Conservation (phyloP, 2,797 vertebrate genomes). For the Pelodytes ibericus region DNA sequence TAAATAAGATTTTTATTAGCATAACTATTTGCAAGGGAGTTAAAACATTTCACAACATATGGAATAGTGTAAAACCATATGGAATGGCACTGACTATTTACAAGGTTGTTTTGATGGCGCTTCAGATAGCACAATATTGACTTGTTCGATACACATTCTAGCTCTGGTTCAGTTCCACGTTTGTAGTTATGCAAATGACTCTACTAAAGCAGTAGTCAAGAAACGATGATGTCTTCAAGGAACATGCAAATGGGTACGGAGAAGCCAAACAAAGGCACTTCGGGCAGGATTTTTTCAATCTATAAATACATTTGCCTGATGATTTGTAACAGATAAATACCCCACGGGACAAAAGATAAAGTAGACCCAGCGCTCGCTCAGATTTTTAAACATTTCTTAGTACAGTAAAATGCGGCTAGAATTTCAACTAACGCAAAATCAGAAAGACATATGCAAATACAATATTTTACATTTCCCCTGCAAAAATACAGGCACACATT, state of each 20-base stretch:
- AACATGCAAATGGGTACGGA: conserved; percentile 45
- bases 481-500: neutral
- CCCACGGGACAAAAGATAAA: conserved; percentile 35
- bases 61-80: neutral
- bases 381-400: conserved; percentile 30
- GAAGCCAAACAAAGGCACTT: conserved; percentile 43
- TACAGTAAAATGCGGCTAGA: conserved; percentile 31
- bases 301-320: conserved; percentile 47
- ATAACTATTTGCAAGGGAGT: neutral
- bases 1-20: neutral
- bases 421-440: conserved; percentile 35
- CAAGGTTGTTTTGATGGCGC: neutral
- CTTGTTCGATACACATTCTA: neutral
- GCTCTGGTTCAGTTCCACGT: conserved; percentile 15
- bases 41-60: neutral
- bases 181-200: conserved; percentile 12
- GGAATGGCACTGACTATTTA: neutral
- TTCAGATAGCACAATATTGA: conserved; percentile 6
- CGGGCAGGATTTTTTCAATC: conserved; percentile 45
- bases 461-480: neutral
- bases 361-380: conserved; percentile 23
- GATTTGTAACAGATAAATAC: conserved; percentile 48
- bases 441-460: conserved; percentile 38
- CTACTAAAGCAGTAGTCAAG: conserved; percentile 11
- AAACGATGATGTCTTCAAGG: conserved; percentile 36